Base-by-base conservation (phyloP, 2,113 vertebrate species). In the Colinus virginianus region DNA sequence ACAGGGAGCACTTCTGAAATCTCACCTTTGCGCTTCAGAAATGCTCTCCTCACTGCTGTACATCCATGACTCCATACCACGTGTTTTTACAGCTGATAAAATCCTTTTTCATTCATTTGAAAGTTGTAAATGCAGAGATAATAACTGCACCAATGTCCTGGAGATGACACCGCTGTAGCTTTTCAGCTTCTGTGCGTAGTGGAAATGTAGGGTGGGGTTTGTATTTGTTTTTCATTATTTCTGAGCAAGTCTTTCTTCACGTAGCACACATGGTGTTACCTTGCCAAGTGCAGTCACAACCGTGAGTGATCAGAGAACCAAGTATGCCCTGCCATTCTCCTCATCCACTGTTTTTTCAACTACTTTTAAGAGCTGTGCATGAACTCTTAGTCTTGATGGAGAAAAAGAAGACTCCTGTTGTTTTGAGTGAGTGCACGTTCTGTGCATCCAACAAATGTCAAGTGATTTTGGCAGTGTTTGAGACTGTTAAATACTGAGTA, bases 181-280 rank as follows among this genome's bases (percentile, higher is more conserved):
- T 42, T 78, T 61, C 30, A 22, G 9, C 34, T 13, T 72, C 22
- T 40, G 28, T 61, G n/a, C 1, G 0, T 8, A 3, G 5, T 7
- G 26, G 11, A 32, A 26, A 23, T 7, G 1, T 13, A 15, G 30
- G 53, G 26, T 30, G 51, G 26, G 30, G 78, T 68, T 11, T 81
- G 62, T 28, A 32, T 9, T 28, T 28, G 9, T 53, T 53, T 53
- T 30, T 53, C 23, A 0, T 43, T 51, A 15, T 32, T 86, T 76
- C 48, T 59, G 1, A 23, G 0, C 15, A 13, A 45, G 28, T 19
- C 9, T 58, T 18, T 64, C 25, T 87, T 76, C 2, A 8, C 6
- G 1, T 22, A 55, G 40, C 11, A 7, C 0, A 8, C 0, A 0
- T 30, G 34, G 6, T 46, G 30, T 30, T 8, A 0, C 36, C 20